Evolutionary conservation across 2,797 vertebrate genomes (phyloP).

Genomic region (Micrastur ruficollis): DNA sequence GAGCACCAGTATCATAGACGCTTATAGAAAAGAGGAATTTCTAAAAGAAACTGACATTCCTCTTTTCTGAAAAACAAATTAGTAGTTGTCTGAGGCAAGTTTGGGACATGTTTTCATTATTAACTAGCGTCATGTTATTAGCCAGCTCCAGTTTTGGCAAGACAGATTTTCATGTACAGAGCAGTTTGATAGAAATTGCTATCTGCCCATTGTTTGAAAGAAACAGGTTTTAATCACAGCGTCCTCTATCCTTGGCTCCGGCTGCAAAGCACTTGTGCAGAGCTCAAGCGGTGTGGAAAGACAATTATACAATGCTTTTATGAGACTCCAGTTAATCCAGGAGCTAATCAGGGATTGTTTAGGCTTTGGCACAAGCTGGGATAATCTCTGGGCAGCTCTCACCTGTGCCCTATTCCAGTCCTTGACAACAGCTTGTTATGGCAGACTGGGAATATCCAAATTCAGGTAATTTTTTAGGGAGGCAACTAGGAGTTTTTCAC

Average conservation of each 20-base stretch:
- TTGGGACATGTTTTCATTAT: slow-evolving; percentile 18
- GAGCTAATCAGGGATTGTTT: neutral
- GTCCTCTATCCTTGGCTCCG: neutral
- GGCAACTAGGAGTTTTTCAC: neutral
- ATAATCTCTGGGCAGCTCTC: neutral
- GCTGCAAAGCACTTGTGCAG: neutral
- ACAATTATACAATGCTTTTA: neutral
- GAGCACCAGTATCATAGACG: neutral
- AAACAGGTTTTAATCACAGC: neutral
- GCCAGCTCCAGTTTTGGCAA: neutral
- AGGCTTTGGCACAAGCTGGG: neutral
- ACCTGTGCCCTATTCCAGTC: neutral
- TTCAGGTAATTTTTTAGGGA: neutral
- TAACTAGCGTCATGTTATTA: neutral
- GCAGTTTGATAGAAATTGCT: neutral
- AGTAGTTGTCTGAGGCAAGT: neutral
- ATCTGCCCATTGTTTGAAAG: neutral
- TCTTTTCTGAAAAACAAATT: neutral
- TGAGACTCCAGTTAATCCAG: neutral
- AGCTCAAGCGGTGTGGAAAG: neutral
- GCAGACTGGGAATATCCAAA: neutral
- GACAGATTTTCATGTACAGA: neutral
- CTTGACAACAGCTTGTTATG: neutral
- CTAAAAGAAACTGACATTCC: neutral
- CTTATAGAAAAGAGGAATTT: neutral